Conservation (phyloP, 2,888 invertebrate genomes). For the Amphipyra tragopoginis region DNA sequence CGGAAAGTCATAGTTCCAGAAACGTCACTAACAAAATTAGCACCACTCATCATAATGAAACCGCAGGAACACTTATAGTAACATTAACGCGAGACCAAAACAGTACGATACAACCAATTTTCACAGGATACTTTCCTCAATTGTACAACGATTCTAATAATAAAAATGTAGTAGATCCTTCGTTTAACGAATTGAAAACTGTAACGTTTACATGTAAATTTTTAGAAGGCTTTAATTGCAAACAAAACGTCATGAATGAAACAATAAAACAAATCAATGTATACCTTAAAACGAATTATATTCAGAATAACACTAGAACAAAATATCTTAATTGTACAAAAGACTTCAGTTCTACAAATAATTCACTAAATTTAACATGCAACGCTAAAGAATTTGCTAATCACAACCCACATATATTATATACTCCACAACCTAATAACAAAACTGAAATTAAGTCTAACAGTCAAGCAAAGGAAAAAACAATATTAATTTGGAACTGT, state of each 20-base stretch:
- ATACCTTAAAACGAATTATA: conserved; percentile 23
- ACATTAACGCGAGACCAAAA: conserved; percentile 23
- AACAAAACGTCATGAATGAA: background rate
- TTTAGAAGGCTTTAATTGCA: conserved; percentile 7
- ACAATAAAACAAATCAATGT: conserved; percentile 19
- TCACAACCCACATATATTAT: conserved; percentile 22
- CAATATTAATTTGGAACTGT: conserved; percentile 10
- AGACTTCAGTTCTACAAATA: background rate
- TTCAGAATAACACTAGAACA: conserved; percentile 28
- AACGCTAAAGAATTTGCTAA: conserved; percentile 17
- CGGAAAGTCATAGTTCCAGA: background rate
- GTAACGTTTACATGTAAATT: conserved; percentile 3
- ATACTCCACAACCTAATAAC: background rate
- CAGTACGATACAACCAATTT: conserved; percentile 35
- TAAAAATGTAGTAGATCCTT: background rate
- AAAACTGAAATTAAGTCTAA: background rate
- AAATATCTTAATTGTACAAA: conserved; percentile 33
- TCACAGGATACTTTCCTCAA: conserved; percentile 35
- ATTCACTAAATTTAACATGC: conserved; percentile 19
- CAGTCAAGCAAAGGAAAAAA: background rate
- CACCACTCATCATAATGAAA: background rate
- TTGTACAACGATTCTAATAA: background rate
- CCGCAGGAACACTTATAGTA: conserved; percentile 7
- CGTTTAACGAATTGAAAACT: background rate
- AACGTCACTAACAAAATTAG: background rate